phyloP scores from a whole-genome alignment of 2,888 invertebrate genomes.

The Cheilosia vulpina region DNA sequence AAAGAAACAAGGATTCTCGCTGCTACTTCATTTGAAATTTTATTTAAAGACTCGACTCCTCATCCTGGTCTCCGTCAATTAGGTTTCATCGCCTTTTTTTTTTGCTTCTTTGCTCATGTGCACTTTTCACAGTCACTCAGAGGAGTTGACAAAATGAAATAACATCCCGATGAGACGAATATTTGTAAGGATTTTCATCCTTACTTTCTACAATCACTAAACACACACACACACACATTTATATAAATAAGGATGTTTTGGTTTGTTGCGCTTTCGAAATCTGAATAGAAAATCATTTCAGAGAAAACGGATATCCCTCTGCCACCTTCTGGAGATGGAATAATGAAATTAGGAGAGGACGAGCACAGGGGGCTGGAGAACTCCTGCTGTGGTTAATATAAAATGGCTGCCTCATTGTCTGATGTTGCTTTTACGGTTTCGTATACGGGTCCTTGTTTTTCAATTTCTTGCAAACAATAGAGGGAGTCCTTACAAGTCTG shows the following conservation, averaged over 20 bases:
- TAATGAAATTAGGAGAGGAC: constrained; percentile 56
- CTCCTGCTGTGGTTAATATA: constrained; percentile 29
- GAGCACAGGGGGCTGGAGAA: neutral
- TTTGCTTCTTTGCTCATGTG: neutral
- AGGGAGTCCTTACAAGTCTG: constrained; percentile 32
- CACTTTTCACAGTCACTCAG: constrained; percentile 13
- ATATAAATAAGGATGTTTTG: constrained; percentile 24
- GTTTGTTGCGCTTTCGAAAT: constrained; percentile 50
- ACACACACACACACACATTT: neutral
- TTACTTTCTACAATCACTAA: neutral
- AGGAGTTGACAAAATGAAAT: constrained; percentile 22
- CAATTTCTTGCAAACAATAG: neutral
- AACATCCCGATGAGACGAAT: constrained; percentile 28
- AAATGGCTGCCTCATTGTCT: constrained; percentile 51
- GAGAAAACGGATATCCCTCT: constrained; percentile 23
- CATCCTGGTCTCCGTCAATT: constrained; percentile 61
- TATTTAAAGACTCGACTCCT: constrained; percentile 43
- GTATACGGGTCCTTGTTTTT: constrained; percentile 3
- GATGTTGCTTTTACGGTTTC: constrained; percentile 32
- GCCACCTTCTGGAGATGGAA: constrained; percentile 28
- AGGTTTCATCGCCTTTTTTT: constrained; percentile 50
- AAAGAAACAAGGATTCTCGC: constrained; percentile 26
- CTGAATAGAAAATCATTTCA: constrained; percentile 43
- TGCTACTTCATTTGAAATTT: constrained; percentile 69
- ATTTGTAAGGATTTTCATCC: constrained; percentile 47